These are phyloP conservation scores for Crioceris asparagi DNA, from an alignment of 2,888 invertebrate species.

Conservation along the genomic window DNA sequence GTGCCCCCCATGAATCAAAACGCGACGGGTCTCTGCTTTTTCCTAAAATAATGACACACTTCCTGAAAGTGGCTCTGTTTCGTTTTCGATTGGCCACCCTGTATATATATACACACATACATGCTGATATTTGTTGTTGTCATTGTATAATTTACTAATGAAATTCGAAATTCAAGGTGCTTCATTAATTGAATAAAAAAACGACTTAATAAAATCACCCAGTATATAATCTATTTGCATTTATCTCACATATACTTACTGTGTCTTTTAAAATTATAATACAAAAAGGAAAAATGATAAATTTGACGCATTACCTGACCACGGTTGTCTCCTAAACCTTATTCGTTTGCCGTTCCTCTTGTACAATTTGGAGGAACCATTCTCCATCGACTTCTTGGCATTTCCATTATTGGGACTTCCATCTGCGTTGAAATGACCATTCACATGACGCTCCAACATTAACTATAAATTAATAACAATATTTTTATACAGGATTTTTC, in stretches of 20 bases:
- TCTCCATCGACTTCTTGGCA: conserved; percentile 62
- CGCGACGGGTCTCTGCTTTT: no score
- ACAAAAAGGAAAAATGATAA: conserved; percentile 6
- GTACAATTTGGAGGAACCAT: conserved; percentile 65
- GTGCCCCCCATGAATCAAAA: no score
- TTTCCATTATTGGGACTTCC: conserved; percentile 44
- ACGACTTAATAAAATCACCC: conserved; percentile 14
- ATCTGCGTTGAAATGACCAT: conserved; percentile 76
- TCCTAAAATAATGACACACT: no score
- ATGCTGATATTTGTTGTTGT: no score
- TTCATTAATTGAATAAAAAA: conserved; percentile 1
- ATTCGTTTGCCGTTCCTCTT: conserved; percentile 81
- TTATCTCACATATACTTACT: conserved; percentile 15
- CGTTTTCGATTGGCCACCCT: no score
- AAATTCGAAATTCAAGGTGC: not conserved
- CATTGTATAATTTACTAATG: no score
- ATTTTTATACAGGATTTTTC: no score
- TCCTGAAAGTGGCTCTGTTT: no score
- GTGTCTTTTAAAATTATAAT: conserved; percentile 4
- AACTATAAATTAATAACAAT: no score
- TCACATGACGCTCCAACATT: conserved; percentile 84
- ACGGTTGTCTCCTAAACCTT: conserved; percentile 76
- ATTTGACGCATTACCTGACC: conserved; percentile 59
- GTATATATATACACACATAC: no score
- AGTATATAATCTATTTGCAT: conserved; percentile 9